phyloP scores from a whole-genome alignment of 2,797 vertebrate genomes.

The Lepilemur ruficaudatus region DNA sequence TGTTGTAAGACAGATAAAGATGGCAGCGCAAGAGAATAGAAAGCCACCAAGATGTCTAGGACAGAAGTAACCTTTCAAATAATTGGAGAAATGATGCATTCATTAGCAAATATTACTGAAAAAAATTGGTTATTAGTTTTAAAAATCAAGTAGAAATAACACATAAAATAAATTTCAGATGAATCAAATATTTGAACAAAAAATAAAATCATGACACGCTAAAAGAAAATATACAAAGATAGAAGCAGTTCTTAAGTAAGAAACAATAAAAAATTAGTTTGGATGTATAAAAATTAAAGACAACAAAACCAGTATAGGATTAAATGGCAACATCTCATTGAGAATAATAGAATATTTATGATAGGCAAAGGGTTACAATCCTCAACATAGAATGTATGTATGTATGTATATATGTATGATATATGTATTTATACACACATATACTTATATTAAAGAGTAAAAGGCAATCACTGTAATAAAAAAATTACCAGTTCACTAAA shows the following conservation, averaged over 20 bases:
- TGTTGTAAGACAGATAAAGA: neutral
- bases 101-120: neutral
- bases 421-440: neutral
- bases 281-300: neutral
- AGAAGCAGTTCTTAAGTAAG: slow-evolving; percentile 19
- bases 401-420: neutral
- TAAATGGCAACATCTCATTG: neutral
- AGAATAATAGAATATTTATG: neutral
- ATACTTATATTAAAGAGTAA: neutral
- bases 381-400: neutral
- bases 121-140: neutral
- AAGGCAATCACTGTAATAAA: neutral
- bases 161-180: slow-evolving; percentile 5
- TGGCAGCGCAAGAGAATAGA: neutral
- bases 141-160: neutral
- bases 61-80: neutral
- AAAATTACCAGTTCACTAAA: neutral
- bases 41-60: neutral
- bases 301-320: neutral
- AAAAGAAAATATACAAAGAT: neutral
- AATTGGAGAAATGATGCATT: neutral
- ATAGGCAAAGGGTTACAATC: neutral
- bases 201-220: neutral
- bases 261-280: neutral
- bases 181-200: neutral